phyloP scores from a whole-genome alignment of 2,888 invertebrate species.

The Patella pellucida region DNA sequence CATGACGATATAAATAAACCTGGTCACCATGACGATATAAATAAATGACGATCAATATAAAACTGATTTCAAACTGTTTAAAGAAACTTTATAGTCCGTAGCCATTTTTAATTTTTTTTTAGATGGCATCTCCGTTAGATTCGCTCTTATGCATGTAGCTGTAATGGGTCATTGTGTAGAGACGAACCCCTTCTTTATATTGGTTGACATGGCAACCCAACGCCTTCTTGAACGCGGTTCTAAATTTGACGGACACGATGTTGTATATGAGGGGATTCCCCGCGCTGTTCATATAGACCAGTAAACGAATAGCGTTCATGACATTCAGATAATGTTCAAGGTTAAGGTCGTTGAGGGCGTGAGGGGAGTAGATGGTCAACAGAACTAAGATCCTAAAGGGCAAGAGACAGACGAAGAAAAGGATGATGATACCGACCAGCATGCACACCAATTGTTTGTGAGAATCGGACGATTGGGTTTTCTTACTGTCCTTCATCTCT shows the following conservation, averaged over 20 bases:
- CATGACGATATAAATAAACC: too few relatives aligned
- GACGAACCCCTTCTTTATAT: constrained; percentile 6
- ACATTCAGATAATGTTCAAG: constrained; percentile 87
- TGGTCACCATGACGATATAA: too few relatives aligned
- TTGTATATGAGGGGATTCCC: constrained; percentile 93
- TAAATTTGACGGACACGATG: constrained; percentile 91
- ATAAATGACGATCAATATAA: too few relatives aligned
- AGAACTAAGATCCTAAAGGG: constrained; percentile 90
- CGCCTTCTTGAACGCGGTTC: constrained; percentile 71
- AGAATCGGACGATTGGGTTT: constrained; percentile 33
- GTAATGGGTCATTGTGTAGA: constrained; percentile 19
- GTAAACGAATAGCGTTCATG: constrained; percentile 83
- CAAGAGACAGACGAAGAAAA: constrained; percentile 90
- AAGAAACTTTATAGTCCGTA: too few relatives aligned
- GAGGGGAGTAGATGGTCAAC: constrained; percentile 86
- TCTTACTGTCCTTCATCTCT: constrained; percentile 37
- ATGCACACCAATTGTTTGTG: constrained; percentile 58
- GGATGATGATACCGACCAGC: constrained; percentile 73
- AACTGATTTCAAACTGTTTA: too few relatives aligned
- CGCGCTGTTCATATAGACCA: constrained; percentile 91
- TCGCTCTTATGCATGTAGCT: constrained; percentile 15
- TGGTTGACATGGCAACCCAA: constrained; percentile 24
- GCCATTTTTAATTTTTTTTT: too few relatives aligned
- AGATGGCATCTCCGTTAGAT: background rate
- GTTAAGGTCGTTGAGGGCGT: constrained; percentile 80